Base-by-base conservation (phyloP, 2,888 invertebrate genomes). In the Miltochrista miniata region DNA sequence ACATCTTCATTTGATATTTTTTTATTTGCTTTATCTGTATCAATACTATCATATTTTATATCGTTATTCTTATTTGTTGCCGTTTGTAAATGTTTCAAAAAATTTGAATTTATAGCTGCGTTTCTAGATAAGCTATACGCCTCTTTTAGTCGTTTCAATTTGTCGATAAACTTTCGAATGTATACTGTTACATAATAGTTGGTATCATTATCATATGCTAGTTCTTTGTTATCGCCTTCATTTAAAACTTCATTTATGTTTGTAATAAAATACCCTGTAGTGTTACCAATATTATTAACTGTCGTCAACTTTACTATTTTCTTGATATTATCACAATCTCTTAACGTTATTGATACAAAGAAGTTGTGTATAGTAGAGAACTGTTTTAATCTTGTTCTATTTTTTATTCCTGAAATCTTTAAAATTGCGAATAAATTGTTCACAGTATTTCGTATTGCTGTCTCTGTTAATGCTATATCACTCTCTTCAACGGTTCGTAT, bases 321-420 rank as follows among this genome's bases (percentile, higher is more conserved):
- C 45, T 76, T 75, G 36, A 83, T 62, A 51, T 54, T 73, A 10
- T 72, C 56, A 48, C 80, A 69, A 56, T 82, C 76, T 62, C 73
- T 67, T 30, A 74, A 55, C 13, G 79, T 76, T 30, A 80, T 59
- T 33, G 76, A 70, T 7, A 74, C 60, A 39, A 87, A 81, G 54
- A 73, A 79, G 40, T 82, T 77, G 59, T 83, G 80, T 41, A 84
- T 72, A 30, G 61, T 59, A 3, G 74, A 62, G 53, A 74, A 81
- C 34, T 83, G 75, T 45, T 64, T 70, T 12, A 82, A 56, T 48
- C 59, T 76, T 8, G 62, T 53, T 10, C 61, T 74, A 11, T 64
- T 58, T 29, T 70, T 64, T 3, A 64, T 24, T 7, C 8, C 13
- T 24, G 34, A 69, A n/a, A 82, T 45, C 50, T 72, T 73, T 0